Evolutionary conservation across 2,797 vertebrate species (phyloP), one percentile per base, ranked within the genome.

Genomic region (Poeciliopsis gracilis): DNA sequence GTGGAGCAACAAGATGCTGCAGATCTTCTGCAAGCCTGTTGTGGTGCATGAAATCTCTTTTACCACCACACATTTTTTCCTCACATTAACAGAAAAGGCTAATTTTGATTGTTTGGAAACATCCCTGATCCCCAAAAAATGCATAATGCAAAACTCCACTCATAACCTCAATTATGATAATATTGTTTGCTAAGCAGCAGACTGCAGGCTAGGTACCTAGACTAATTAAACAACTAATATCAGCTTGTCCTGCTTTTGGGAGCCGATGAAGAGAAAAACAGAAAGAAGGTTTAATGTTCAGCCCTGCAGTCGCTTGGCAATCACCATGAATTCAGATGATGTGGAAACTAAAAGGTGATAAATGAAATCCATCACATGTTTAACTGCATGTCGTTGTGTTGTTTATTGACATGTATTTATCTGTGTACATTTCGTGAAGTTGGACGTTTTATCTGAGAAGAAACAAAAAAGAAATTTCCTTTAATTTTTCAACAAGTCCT

Each of bases 401-500:
- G 66, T 12, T 66, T 36, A 66, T 23, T 43, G 38, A 61, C 33
- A 38, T 61, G 28, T 66, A 66, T 66, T 66, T 66, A 66, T 66
- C 23, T 33, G 18, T 12, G 9, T 25, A 41, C 20, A 10, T 38
- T 38, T 57, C 13, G 23, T 67, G 11, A 69, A 1, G 25, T 45
- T 8, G n/a, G 5, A 70, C 15, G 23, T n/a, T n/a, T n/a, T 45
- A 69, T 61, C 67, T 16, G 79, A 79, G 75, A 25, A 28, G 20
- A 81, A 25, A 70, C 30, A 69, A 5, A 36, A 36, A 36, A 36
- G 36, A 36, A 75, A 28, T 43, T 71, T 47, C 47, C 45, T 16
- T 75, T 45, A 28, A 5, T 76, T 59, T 1, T 86, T 77, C 7
- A 28, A 63, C 30, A 63, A 36, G 4, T 76, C 43, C 57, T 77